Evolutionary conservation across 2,113 vertebrate genomes (phyloP).

Genomic region (Struthio camelus): DNA sequence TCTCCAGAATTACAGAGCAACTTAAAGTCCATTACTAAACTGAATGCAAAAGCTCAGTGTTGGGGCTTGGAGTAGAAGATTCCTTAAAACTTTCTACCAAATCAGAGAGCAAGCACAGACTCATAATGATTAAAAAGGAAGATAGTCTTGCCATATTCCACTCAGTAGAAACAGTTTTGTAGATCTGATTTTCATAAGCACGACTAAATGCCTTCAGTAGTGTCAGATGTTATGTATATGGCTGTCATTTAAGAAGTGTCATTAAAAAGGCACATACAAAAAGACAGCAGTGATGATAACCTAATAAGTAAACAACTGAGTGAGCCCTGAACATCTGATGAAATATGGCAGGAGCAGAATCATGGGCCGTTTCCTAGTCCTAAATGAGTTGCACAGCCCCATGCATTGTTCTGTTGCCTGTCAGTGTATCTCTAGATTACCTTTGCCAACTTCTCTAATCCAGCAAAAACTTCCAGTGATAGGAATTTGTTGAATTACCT

Average conservation of each 20-base stretch:
- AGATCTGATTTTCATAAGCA: not conserved
- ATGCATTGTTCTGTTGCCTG: not conserved
- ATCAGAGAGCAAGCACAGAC: not conserved
- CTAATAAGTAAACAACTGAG: not conserved
- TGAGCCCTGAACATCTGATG: not conserved
- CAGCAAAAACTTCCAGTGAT: not conserved
- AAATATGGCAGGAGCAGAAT: not conserved
- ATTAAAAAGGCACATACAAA: not conserved
- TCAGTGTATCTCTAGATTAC: not conserved
- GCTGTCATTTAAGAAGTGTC: not conserved
- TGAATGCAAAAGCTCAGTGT: not conserved
- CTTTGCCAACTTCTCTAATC: not conserved
- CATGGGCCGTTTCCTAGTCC: not conserved
- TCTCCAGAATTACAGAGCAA: not conserved
- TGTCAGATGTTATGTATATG: not conserved
- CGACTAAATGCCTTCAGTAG: not conserved
- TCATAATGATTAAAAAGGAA: not conserved
- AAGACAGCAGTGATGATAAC: not conserved
- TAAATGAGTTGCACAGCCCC: not conserved
- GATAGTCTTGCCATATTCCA: not conserved
- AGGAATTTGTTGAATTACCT: not conserved
- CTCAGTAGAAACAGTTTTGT: not conserved
- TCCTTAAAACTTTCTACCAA: slow-evolving; percentile 9
- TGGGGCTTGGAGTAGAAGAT: not conserved
- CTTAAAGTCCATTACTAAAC: not conserved